Conservation (phyloP, 2,113 vertebrate genomes). For the Halcyon malimbica region DNA sequence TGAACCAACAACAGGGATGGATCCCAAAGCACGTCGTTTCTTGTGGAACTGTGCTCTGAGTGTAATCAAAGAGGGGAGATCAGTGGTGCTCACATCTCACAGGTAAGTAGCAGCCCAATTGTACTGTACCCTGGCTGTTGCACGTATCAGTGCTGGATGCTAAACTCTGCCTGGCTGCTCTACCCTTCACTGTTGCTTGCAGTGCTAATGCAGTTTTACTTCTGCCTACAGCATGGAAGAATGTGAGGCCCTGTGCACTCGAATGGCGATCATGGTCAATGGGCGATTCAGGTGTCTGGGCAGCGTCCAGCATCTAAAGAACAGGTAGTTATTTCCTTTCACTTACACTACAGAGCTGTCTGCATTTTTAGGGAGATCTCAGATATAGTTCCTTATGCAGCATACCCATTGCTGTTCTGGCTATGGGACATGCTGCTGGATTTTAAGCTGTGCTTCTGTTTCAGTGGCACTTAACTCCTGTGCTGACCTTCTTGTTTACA, state of each 20-base stretch:
- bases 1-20: conserved; percentile 98
- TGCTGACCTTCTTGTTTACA: conserved; percentile 54
- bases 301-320: conserved; percentile 97
- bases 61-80: conserved; percentile 93
- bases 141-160: not conserved
- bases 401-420: not conserved
- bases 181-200: not conserved
- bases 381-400: not conserved
- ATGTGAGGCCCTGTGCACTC: conserved; percentile 95
- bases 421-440: not conserved
- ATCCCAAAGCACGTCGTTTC: conserved; percentile 93
- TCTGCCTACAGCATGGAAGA: conserved; percentile 91
- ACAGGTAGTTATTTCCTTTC: conserved; percentile 78
- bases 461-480: not conserved
- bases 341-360: not conserved
- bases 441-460: not conserved
- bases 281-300: conserved; percentile 95
- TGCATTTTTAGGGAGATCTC: not conserved
- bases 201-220: not conserved
- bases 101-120: conserved; percentile 73
- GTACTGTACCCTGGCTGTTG: not conserved
- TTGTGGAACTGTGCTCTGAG: conserved; percentile 95
- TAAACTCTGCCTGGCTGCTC: not conserved
- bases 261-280: conserved; percentile 99
- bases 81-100: conserved; percentile 95